These are phyloP conservation scores for Camponotus vicinus DNA, from an alignment of 1,140 invertebrate genomes.

Conservation along the genomic window DNA sequence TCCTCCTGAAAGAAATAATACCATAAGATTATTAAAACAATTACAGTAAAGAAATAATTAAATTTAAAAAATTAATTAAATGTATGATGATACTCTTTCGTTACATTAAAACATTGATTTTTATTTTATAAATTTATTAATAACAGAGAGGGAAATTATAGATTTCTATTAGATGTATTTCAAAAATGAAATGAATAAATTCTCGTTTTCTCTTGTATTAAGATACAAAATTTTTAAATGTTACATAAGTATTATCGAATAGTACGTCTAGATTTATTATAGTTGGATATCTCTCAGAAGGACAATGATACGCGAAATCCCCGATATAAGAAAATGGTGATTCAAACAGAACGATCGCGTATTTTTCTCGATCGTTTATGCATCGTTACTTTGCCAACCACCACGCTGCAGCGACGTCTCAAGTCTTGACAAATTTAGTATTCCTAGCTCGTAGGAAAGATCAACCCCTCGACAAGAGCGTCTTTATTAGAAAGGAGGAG, in stretches of 20 bases:
- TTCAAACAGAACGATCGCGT: slow-evolving; percentile 10
- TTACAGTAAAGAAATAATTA: background rate
- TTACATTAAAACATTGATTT: background rate
- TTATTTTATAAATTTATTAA: slow-evolving; percentile 3
- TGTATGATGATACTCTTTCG: background rate
- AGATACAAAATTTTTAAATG: background rate
- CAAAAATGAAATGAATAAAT: background rate
- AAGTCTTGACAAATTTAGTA: slow-evolving; percentile 83
- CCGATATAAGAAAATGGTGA: background rate
- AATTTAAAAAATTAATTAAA: background rate
- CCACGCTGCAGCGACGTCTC: slow-evolving; percentile 74
- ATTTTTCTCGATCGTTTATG: slow-evolving; percentile 64
- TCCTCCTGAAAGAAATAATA: slow-evolving; percentile 71
- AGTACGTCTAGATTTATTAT: background rate
- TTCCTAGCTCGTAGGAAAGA: slow-evolving; percentile 82
- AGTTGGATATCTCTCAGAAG: background rate
- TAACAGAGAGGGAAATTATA: background rate
- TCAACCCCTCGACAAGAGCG: slow-evolving; percentile 85
- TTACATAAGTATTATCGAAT: background rate
- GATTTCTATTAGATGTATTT: background rate
- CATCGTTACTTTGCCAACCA: slow-evolving; percentile 60
- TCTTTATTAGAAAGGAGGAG: slow-evolving; percentile 86
- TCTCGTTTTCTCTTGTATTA: background rate
- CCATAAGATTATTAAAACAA: background rate
- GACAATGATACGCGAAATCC: slow-evolving; percentile 5